phyloP scores from a whole-genome alignment of 1,140 invertebrate genomes.

The Schlechtendalia chinensis region DNA sequence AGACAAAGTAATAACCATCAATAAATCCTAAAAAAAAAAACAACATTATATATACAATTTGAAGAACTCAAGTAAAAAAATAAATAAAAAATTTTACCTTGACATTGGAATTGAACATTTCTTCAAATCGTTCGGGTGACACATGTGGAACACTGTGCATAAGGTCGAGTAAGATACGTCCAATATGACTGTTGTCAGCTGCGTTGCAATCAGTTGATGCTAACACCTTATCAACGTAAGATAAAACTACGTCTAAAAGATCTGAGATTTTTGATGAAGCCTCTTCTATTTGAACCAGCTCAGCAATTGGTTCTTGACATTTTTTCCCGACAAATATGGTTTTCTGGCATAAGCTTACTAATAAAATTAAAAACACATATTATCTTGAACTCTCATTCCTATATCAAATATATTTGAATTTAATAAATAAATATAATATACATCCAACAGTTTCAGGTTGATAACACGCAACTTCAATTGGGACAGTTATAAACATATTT shows the following conservation, averaged over 20 bases:
- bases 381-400: no score
- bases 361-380: background rate
- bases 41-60: background rate
- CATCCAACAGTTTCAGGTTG: conserved; percentile 79
- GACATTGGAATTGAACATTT: conserved; percentile 93
- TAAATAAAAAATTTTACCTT: conserved; percentile 62
- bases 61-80: background rate
- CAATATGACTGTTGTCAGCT: conserved; percentile 59
- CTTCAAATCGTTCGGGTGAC: conserved; percentile 83
- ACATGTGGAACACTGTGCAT: conserved; percentile 89
- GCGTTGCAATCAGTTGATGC: conserved; percentile 67
- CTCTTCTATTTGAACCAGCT: conserved; percentile 82
- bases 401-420: no score
- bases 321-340: conserved; percentile 59
- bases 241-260: conserved; percentile 76
- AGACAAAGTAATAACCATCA: conserved; percentile 93
- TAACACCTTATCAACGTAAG: conserved; percentile 86
- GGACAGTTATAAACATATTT: conserved; percentile 93
- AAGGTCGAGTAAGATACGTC: conserved; percentile 81
- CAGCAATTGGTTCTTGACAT: conserved; percentile 65
- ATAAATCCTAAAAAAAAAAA: conserved; percentile 68
- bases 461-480: conserved; percentile 80
- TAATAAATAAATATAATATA: conserved; percentile 52
- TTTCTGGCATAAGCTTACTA: conserved; percentile 72
- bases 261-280: conserved; percentile 73